Percentiles rank a stretch among this genome's conserved stretches.
Conservation (phyloP, 2,113 vertebrate species). For the Heterochromis multidens region DNA sequence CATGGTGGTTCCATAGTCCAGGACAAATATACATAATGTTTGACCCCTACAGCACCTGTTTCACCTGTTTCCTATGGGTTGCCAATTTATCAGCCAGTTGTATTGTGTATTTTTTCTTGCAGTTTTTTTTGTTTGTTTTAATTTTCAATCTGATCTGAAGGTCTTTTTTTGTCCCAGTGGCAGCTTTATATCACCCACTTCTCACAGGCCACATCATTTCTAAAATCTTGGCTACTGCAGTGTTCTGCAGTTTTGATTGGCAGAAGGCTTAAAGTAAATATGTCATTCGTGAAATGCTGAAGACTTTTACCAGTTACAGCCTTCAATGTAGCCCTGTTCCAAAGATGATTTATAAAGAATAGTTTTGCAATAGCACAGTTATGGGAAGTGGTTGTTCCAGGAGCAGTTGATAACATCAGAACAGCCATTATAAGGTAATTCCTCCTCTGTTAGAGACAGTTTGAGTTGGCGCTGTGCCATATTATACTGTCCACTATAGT, state of each 20-base stretch:
- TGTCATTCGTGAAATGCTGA: too few species aligned
- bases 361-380: neutral
- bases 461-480: neutral
- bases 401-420: slow-evolving; percentile 1
- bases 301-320: too few species aligned
- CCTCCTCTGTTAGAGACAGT: neutral
- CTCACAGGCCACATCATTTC: neutral
- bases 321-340: neutral
- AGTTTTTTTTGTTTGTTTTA: too few species aligned
- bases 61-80: neutral
- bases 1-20: neutral
- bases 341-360: neutral
- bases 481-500: neutral
- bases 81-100: neutral
- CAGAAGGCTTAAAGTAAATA: neutral
- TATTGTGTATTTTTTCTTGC: neutral
- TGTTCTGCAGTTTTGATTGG: neutral
- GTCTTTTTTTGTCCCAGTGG: neutral
- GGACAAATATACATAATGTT: neutral
- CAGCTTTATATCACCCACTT: neutral
- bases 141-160: neutral
- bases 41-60: neutral
- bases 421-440: neutral
- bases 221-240: neutral
- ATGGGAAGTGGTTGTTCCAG: neutral